A percentile compares a stretch with the other conserved stretches of the same genome.
These are phyloP conservation scores for Mirza zaza DNA, from an alignment of 2,113 vertebrate species.

Conservation along the genomic window DNA sequence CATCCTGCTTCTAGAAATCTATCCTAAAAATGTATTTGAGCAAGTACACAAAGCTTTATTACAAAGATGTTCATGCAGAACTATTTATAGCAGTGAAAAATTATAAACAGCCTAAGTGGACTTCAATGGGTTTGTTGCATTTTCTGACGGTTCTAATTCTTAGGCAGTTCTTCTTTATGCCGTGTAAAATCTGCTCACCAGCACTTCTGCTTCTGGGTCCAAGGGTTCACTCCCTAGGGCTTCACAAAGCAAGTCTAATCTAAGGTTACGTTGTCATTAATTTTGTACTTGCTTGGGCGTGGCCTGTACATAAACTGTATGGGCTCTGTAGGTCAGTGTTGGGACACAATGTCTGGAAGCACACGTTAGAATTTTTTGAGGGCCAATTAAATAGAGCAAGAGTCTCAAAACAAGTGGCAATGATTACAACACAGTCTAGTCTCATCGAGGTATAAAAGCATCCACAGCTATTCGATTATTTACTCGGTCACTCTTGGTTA, in stretches of 20 bases:
- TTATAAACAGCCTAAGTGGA: background rate
- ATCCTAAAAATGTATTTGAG: background rate
- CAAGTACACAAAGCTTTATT: background rate
- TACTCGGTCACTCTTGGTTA: background rate
- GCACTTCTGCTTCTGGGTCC: background rate
- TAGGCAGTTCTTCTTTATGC: background rate
- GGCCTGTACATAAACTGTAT: background rate
- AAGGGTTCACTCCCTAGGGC: background rate
- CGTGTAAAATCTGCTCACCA: background rate
- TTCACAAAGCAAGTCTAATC: constrained; percentile 28
- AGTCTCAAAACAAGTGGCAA: background rate
- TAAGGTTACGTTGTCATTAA: background rate
- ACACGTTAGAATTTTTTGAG: background rate
- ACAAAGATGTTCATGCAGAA: background rate
- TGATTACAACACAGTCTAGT: background rate
- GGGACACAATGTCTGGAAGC: background rate
- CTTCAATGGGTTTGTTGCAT: background rate
- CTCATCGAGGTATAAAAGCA: background rate
- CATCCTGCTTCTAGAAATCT: constrained; percentile 1
- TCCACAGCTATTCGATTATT: background rate
- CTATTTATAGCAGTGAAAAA: background rate
- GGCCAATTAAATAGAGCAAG: background rate
- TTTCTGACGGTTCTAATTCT: constrained; percentile 23
- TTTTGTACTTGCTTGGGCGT: background rate
- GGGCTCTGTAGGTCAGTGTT: background rate